These are phyloP conservation scores for Lasioglossum morio DNA, from an alignment of 2,888 invertebrate species.

Conservation along the genomic window DNA sequence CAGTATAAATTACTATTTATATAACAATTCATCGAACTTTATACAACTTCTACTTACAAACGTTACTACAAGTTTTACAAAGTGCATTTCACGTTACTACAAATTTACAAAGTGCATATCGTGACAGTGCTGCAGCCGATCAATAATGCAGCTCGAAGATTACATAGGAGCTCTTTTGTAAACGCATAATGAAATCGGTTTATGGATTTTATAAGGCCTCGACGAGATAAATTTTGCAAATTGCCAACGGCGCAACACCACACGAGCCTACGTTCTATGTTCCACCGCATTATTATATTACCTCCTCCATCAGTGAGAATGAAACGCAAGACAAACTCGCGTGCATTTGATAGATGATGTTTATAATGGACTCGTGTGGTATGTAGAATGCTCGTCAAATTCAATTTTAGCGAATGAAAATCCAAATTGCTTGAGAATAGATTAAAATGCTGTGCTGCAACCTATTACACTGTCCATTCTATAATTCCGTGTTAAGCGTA, in stretches of 20 bases:
- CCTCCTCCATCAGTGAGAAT: conserved; percentile 4
- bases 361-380: not conserved
- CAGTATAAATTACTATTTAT: not conserved
- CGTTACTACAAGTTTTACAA: conserved; percentile 1
- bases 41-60: not conserved
- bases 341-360: conserved; percentile 6
- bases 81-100: not conserved
- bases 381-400: not conserved
- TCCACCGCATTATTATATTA: conserved; percentile 60
- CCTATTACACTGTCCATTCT: not conserved
- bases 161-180: conserved; percentile 65
- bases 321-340: conserved; percentile 26
- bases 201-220: not conserved
- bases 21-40: not conserved
- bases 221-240: conserved; percentile 71
- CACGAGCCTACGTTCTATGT: conserved; percentile 51
- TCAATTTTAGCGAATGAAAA: not conserved
- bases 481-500: not conserved
- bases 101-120: conserved; percentile 48
- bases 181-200: conserved; percentile 34
- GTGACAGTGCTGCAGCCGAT: conserved; percentile 41
- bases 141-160: conserved; percentile 64
- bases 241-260: conserved; percentile 61
- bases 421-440: not conserved
- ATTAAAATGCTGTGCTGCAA: not conserved